Evolutionary conservation across 2,888 invertebrate species (phyloP).

Genomic region (Hermaeophaga mercurialis): DNA sequence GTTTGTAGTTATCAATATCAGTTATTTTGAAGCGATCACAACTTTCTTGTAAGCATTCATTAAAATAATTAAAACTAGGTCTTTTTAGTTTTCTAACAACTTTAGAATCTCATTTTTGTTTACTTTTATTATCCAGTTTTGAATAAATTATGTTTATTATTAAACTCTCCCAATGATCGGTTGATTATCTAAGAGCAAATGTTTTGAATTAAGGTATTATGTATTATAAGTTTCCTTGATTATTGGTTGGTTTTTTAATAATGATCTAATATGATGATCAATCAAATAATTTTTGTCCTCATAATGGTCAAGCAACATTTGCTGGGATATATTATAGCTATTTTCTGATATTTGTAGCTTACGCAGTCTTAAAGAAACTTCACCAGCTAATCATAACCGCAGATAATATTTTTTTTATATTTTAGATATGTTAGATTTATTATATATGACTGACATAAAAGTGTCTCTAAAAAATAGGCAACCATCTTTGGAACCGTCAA

Average conservation of each 20-base stretch:
- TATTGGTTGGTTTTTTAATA: slow-evolving; percentile 13
- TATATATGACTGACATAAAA: not conserved
- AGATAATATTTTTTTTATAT: slow-evolving; percentile 22
- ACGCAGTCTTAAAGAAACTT: not conserved
- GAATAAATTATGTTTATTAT: slow-evolving; percentile 14
- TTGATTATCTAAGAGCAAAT: slow-evolving; percentile 14
- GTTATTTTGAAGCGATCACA: slow-evolving; percentile 1
- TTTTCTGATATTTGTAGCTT: not conserved
- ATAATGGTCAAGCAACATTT: slow-evolving; percentile 9
- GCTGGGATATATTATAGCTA: not conserved
- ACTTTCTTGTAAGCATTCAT: slow-evolving; percentile 19
- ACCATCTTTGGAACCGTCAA: not conserved
- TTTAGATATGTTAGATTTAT: slow-evolving; percentile 11
- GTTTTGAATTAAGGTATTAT: slow-evolving; percentile 5
- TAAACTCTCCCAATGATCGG: slow-evolving; percentile 16
- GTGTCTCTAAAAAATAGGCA: slow-evolving; percentile 12
- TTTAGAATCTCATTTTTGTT: slow-evolving; percentile 14
- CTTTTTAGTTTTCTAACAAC: slow-evolving; percentile 11
- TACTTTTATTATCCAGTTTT: slow-evolving; percentile 13
- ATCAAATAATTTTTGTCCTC: slow-evolving; percentile 17
- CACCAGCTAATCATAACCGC: not conserved
- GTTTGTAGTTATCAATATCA: not conserved
- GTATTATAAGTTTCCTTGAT: slow-evolving; percentile 13
- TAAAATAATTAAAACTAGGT: slow-evolving; percentile 15
- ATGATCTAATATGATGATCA: slow-evolving; percentile 10